Base-by-base conservation (phyloP, 2,888 invertebrate species). In the Apotomis turbidana region DNA sequence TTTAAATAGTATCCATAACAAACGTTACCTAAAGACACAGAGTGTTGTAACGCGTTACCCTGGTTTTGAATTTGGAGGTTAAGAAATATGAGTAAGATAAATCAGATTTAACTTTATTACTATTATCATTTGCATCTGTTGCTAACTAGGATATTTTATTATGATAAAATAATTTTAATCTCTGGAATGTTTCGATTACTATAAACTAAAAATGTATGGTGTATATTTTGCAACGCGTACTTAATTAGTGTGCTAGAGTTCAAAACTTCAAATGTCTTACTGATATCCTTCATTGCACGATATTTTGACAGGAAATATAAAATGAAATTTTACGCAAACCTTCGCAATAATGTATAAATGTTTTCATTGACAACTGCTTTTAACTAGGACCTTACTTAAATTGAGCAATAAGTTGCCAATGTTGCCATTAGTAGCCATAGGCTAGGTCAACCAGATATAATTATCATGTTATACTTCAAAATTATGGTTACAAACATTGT, bases 401-500 rank as follows among this genome's bases (percentile, higher is more conserved):
- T 46, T 46, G 27, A 12, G 46, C 36, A 66, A 57, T 55, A 36
- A 55, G 41, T 36, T 55, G 46, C n/a, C 36, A 10, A 36, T 54
- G 41, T 36, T 55, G 46, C n/a, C 36, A 10, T 57, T 36, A 38
- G 12, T 38, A 36, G 38, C 58, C 3, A n/a, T 38, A 38, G 58
- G 52, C 57, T 71, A 67, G 71, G 71, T 61, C 66, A 71, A 62
- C 67, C 54, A 69, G 61, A 61, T 27, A 41, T 62, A 15, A 59
- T 41, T 54, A 52, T 27, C 36, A 59, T 59, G 60, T 60, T 61
- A 68, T 64, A 71, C 61, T 71, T 71, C 51, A 54, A 68, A 68
- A 55, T 66, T 61, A 61, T 68, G 60, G 60, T 68, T 54, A 61
- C 41, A 57, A 70, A 70, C 57, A 63, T 68, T 57, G 59, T 60